Evolutionary conservation across 2,888 invertebrate genomes (phyloP).

Genomic region (Sturmia bella): DNA sequence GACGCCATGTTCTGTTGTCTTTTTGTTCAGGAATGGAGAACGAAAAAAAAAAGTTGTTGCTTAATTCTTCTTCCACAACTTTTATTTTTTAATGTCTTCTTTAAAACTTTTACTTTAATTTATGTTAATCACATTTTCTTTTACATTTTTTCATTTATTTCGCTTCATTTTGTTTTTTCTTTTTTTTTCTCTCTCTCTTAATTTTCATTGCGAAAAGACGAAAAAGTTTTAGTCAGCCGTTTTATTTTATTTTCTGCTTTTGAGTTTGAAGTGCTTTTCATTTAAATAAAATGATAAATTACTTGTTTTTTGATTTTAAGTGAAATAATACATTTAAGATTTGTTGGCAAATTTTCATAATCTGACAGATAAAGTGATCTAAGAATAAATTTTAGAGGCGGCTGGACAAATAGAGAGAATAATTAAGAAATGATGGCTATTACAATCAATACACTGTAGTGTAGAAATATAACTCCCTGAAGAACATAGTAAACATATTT

Average conservation of each 20-base stretch:
- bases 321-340: slow-evolving; percentile 54
- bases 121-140: slow-evolving; percentile 67
- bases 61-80: background rate
- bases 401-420: too few relatives aligned
- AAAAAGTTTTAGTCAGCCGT: slow-evolving; percentile 39
- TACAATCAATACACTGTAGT: too few relatives aligned
- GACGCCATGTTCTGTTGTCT: slow-evolving; percentile 42
- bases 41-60: slow-evolving; percentile 7
- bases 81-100: background rate
- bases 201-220: slow-evolving; percentile 12
- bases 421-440: too few relatives aligned
- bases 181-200: background rate
- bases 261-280: slow-evolving; percentile 57
- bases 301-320: slow-evolving; percentile 62
- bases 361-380: slow-evolving; percentile 54
- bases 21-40: background rate
- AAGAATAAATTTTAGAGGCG: slow-evolving; percentile 1
- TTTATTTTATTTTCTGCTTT: slow-evolving; percentile 29
- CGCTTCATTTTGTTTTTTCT: too few relatives aligned
- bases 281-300: slow-evolving; percentile 64
- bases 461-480: too few relatives aligned
- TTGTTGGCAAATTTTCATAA: slow-evolving; percentile 60
- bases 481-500: too few relatives aligned
- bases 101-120: slow-evolving; percentile 57
- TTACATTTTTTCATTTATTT: slow-evolving; percentile 29